These are phyloP conservation scores for Brachionus manjavacas DNA, from an alignment of 1,140 invertebrate species.

Conservation along the genomic window DNA sequence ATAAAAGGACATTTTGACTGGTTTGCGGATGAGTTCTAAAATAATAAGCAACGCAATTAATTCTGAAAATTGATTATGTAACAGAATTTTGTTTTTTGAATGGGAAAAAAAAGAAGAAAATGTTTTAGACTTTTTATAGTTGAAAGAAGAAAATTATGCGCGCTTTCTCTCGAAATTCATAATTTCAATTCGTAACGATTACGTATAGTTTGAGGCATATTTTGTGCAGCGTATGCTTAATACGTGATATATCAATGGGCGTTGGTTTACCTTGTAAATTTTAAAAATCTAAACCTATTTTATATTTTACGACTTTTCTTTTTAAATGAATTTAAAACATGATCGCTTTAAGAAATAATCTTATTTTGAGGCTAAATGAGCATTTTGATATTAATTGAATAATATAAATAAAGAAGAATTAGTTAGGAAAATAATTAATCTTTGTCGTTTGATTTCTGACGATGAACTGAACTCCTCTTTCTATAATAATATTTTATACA, in stretches of 20 bases:
- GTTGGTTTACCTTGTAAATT: neutral
- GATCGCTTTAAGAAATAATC: neutral
- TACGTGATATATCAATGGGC: neutral
- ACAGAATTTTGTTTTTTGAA: neutral
- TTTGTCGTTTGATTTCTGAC: too few species aligned
- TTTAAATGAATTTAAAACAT: neutral
- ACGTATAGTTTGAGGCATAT: neutral
- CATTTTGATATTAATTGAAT: too few species aligned
- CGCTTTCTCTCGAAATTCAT: neutral
- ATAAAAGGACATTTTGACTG: neutral
- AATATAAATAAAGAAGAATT: too few species aligned
- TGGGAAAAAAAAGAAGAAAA: neutral
- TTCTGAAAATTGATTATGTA: neutral
- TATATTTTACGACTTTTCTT: neutral
- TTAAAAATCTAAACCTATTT: neutral
- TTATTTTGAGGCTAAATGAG: too few species aligned
- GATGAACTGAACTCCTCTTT: too few species aligned
- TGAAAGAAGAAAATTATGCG: neutral
- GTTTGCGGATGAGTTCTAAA: neutral
- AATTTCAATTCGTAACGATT: neutral
- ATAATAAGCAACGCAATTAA: neutral
- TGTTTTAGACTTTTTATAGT: neutral
- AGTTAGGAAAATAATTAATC: too few species aligned
- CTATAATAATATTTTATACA: too few species aligned
- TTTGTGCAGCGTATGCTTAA: neutral